phyloP scores from a whole-genome alignment of 2,113 vertebrate species.

The Neolamprologus sp. region DNA sequence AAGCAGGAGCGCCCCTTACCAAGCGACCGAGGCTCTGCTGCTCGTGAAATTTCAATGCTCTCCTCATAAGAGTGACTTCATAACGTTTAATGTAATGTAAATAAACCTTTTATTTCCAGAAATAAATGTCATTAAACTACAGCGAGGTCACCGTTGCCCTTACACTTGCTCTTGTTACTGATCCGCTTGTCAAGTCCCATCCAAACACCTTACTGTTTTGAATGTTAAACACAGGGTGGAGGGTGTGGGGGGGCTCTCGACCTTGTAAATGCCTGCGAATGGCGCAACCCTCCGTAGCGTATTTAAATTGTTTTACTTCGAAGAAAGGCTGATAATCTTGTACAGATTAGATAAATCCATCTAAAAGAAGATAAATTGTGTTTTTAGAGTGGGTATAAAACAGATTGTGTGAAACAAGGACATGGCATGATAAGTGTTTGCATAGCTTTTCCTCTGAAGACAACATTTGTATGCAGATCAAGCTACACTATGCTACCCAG shows the following conservation, averaged over 20 bases:
- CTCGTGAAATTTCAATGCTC: conserved; percentile 5
- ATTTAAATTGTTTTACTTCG: conserved; percentile 24
- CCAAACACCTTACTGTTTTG: not conserved
- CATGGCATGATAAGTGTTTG: not conserved
- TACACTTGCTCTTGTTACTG: not conserved
- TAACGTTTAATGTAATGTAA: not conserved
- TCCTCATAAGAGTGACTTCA: not conserved
- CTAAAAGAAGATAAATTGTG: not conserved
- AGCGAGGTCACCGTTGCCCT: conserved; percentile 18
- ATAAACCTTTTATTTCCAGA: conserved; percentile 12
- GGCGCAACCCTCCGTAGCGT: not conserved
- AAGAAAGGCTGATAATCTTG: conserved; percentile 8
- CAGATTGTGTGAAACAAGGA: not conserved
- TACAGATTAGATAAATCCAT: conserved; percentile 29
- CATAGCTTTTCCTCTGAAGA: not conserved
- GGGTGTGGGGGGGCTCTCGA: not conserved
- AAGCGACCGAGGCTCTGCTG: not conserved
- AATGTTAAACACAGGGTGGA: conserved; percentile 26
- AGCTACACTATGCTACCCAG: not conserved
- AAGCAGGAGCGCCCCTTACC: not conserved
- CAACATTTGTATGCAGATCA: conserved; percentile 20
- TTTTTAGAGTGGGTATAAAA: conserved; percentile 2
- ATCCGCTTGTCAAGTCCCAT: conserved; percentile 23
- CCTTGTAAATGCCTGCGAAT: conserved; percentile 34
- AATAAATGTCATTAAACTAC: conserved; percentile 12